A percentile compares a stretch with the other conserved stretches of the same genome.
These are phyloP conservation scores for Drosophila crucigera DNA, from an alignment of 2,888 invertebrate genomes.

Conservation along the genomic window DNA sequence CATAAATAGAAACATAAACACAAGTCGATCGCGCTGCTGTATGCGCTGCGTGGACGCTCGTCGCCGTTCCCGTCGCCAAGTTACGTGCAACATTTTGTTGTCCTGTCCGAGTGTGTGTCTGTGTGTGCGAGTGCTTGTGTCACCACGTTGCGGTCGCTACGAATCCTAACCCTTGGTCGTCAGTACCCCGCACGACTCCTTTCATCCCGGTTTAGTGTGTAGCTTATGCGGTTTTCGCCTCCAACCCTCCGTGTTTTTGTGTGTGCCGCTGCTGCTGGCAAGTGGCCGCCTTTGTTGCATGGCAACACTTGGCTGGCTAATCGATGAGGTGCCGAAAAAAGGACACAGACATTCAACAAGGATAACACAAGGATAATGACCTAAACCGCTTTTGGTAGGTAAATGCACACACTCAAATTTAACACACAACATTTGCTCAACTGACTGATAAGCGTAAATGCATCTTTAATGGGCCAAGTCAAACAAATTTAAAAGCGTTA, in stretches of 20 bases:
- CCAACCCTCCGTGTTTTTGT: slow-evolving; percentile 26
- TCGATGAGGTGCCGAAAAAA: slow-evolving; percentile 79
- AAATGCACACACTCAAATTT: slow-evolving; percentile 20
- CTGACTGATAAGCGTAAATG: slow-evolving; percentile 48
- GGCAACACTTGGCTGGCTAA: slow-evolving; percentile 83
- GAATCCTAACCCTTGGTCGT: slow-evolving; percentile 30
- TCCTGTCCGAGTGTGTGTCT: slow-evolving; percentile 28
- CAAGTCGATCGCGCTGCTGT: slow-evolving; percentile 9
- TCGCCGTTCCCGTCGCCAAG: slow-evolving; percentile 41
- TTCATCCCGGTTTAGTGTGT: slow-evolving; percentile 21
- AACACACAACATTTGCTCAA: slow-evolving; percentile 21
- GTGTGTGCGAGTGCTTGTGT: slow-evolving; percentile 31
- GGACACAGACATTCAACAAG: slow-evolving; percentile 56
- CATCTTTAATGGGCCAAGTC: slow-evolving; percentile 49
- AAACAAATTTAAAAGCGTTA: slow-evolving; percentile 40
- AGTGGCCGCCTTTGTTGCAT: slow-evolving; percentile 74
- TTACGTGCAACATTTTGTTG: slow-evolving; percentile 52
- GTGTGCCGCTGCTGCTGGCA: slow-evolving; percentile 62
- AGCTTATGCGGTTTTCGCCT: slow-evolving; percentile 60
- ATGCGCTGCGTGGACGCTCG: slow-evolving; percentile 6
- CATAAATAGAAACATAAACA: slow-evolving; percentile 37
- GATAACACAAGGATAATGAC: slow-evolving; percentile 81
- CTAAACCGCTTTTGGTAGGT: slow-evolving; percentile 57
- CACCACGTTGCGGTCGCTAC: slow-evolving; percentile 55
- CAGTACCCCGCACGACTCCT: background rate